Evolutionary conservation across 2,113 vertebrate species (phyloP).

Genomic region (Rynchops niger): DNA sequence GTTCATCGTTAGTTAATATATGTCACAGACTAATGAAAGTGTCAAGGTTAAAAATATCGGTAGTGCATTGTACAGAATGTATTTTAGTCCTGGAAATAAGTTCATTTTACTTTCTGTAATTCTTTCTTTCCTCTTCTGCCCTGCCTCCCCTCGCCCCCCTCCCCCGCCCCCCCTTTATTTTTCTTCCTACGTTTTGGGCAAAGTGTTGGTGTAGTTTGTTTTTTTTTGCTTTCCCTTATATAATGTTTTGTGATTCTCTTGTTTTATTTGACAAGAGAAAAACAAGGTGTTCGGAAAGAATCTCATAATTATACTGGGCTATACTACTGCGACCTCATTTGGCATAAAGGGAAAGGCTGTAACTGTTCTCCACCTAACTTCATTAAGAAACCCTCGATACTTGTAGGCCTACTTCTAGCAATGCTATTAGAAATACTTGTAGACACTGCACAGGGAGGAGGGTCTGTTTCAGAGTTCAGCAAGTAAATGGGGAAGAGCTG

Average conservation of each 20-base stretch:
- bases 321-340: neutral
- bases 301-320: neutral
- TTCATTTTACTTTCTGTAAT: neutral
- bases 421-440: neutral
- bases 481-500: neutral
- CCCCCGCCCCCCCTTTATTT: too few species aligned
- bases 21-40: constrained; percentile 59
- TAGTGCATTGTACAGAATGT: neutral
- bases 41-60: constrained; percentile 55
- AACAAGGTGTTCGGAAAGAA: neutral
- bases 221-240: neutral
- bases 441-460: neutral
- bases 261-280: neutral
- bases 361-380: neutral
- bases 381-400: neutral
- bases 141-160: fast-evolving
- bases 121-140: neutral
- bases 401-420: neutral
- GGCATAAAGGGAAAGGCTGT: neutral
- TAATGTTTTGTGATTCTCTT: neutral
- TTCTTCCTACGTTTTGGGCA: neutral
- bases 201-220: neutral
- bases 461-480: neutral
- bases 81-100: neutral
- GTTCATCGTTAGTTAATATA: constrained; percentile 49